These are phyloP conservation scores for Xenentodon cancila DNA, from an alignment of 2,797 vertebrate species.

Conservation along the genomic window DNA sequence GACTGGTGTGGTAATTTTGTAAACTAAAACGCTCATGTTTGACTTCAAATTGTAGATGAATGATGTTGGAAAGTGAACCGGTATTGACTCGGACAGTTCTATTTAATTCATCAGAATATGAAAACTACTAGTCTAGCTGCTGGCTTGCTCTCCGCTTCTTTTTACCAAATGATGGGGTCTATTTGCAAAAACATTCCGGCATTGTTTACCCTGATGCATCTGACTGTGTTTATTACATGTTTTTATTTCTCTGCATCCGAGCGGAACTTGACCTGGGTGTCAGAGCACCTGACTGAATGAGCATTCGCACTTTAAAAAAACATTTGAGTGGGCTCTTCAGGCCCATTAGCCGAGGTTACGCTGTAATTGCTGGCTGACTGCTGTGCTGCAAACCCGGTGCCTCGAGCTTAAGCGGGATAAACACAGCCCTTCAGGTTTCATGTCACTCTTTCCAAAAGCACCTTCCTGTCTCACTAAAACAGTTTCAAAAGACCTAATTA, in stretches of 20 bases:
- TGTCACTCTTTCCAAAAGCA: slow-evolving; percentile 47
- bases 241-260: slow-evolving; percentile 25
- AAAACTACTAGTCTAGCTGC: too few relatives aligned
- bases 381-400: slow-evolving; percentile 61
- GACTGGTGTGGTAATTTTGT: neutral
- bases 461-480: slow-evolving; percentile 58
- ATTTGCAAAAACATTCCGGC: slow-evolving; percentile 7
- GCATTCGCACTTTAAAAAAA: slow-evolving; percentile 29
- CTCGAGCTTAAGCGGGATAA: slow-evolving; percentile 43
- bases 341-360: slow-evolving; percentile 71
- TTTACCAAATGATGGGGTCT: neutral
- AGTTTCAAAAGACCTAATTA: slow-evolving; percentile 68
- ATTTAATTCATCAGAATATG: neutral
- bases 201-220: neutral
- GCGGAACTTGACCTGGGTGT: slow-evolving; percentile 28
- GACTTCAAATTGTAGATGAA: too few relatives aligned
- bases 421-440: slow-evolving; percentile 45
- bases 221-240: slow-evolving; percentile 16
- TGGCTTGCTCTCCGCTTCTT: neutral
- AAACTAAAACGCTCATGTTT: too few relatives aligned
- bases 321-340: slow-evolving; percentile 69
- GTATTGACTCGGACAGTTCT: neutral
- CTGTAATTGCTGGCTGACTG: slow-evolving; percentile 66
- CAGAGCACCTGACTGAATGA: slow-evolving; percentile 25
- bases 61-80: too few relatives aligned